phyloP scores from a whole-genome alignment of 92 coral and sea anemone species.

The Epizoanthus rinbou region DNA sequence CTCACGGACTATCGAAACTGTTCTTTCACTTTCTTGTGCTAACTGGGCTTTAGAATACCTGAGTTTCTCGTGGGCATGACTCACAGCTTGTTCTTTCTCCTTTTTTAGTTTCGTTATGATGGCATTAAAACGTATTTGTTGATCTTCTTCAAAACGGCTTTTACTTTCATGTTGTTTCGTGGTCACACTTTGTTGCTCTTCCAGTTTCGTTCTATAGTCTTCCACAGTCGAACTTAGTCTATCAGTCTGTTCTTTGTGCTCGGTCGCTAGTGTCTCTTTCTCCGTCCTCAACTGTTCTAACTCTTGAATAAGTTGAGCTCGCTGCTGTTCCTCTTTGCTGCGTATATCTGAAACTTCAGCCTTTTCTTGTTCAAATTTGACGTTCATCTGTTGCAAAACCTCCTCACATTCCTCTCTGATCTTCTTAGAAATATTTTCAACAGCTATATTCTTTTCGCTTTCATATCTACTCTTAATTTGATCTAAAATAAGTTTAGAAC shows the following conservation, averaged over 20 bases:
- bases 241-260: slow-evolving; percentile 53
- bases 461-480: slow-evolving; percentile 45
- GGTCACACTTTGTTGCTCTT: slow-evolving; percentile 66
- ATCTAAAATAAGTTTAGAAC: slow-evolving; percentile 31
- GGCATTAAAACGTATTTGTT: slow-evolving; percentile 91
- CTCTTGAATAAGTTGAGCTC: slow-evolving; percentile 40
- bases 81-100: slow-evolving; percentile 83
- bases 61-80: slow-evolving; percentile 71
- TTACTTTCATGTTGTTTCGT: slow-evolving; percentile 64
- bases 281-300: slow-evolving; percentile 52
- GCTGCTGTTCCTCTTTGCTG: slow-evolving; percentile 39
- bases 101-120: slow-evolving; percentile 80
- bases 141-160: slow-evolving; percentile 84
- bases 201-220: slow-evolving; percentile 59
- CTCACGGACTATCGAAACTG: slow-evolving; percentile 59
- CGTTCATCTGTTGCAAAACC: slow-evolving; percentile 32
- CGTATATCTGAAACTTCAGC: slow-evolving; percentile 36
- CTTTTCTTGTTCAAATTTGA: slow-evolving; percentile 60
- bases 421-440: slow-evolving; percentile 43
- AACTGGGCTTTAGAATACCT: slow-evolving; percentile 47
- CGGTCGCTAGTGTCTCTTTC: slow-evolving; percentile 43
- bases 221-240: slow-evolving; percentile 46
- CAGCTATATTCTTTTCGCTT: slow-evolving; percentile 36
- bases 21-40: slow-evolving; percentile 58
- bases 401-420: slow-evolving; percentile 53